Conservation (phyloP, 2,113 vertebrate genomes). For the Boleophthalmus pectinirostris region DNA sequence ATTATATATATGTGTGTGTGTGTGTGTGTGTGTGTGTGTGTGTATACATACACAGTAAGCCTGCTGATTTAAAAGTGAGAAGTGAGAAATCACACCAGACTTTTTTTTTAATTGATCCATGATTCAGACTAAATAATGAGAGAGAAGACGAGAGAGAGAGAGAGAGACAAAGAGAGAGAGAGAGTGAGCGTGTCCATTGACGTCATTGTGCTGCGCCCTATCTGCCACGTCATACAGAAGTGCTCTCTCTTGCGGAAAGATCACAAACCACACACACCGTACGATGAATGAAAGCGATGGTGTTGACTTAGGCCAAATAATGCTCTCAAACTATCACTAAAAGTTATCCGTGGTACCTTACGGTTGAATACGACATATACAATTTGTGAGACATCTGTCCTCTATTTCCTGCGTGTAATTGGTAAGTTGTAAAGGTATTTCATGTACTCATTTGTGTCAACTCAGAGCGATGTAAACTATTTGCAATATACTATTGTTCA, state of each 20-base stretch:
- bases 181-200: background rate
- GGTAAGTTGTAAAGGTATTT: slow-evolving; percentile 43
- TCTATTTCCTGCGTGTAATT: background rate
- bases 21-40: too few species aligned
- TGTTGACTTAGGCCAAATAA: background rate
- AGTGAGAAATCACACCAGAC: too few species aligned
- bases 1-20: too few species aligned
- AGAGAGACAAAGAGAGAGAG: background rate
- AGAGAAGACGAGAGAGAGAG: background rate
- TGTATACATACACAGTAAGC: too few species aligned
- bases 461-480: too few species aligned
- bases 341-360: background rate
- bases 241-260: slow-evolving; percentile 1
- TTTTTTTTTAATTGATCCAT: too few species aligned
- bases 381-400: background rate
- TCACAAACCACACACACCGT: background rate
- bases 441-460: too few species aligned
- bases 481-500: too few species aligned
- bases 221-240: slow-evolving; percentile 61
- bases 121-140: too few species aligned
- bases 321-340: slow-evolving; percentile 22
- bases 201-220: slow-evolving; percentile 37
- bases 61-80: too few species aligned
- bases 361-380: background rate
- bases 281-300: slow-evolving; percentile 18